phyloP scores from a whole-genome alignment of 2,888 invertebrate species.

The Pyralis farinalis region DNA sequence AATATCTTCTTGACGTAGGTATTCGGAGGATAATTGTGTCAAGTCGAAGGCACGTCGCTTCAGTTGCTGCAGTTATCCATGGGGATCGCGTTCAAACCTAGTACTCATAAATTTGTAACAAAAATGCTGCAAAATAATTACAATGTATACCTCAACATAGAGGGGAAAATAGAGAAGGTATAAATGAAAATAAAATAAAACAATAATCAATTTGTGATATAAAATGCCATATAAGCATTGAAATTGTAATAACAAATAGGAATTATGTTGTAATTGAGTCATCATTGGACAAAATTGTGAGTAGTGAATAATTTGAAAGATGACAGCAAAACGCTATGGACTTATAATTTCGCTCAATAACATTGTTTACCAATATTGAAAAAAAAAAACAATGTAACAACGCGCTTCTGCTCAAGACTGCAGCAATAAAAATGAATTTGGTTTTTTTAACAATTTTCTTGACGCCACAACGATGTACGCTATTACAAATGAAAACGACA shows the following conservation, averaged over 20 bases:
- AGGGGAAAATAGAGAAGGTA: not conserved
- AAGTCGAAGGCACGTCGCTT: not conserved
- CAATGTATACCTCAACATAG: not conserved
- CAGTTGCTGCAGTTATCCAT: not conserved
- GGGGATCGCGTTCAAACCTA: constrained; percentile 3
- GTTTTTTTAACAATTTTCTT: too few relatives aligned
- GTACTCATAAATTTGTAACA: not conserved
- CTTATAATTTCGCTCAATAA: too few relatives aligned
- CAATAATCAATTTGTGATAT: not conserved
- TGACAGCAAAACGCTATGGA: too few relatives aligned
- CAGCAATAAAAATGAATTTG: too few relatives aligned
- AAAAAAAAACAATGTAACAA: too few relatives aligned
- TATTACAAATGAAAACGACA: too few relatives aligned
- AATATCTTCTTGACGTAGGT: constrained; percentile 2
- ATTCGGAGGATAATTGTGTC: not conserved
- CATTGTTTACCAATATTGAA: too few relatives aligned
- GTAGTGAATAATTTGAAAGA: too few relatives aligned
- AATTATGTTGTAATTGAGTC: too few relatives aligned
- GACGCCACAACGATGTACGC: too few relatives aligned
- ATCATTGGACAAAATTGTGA: too few relatives aligned
- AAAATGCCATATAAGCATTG: not conserved
- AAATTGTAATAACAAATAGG: not conserved
- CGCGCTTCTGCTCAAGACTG: too few relatives aligned
- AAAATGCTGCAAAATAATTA: constrained; percentile 1
- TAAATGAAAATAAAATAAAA: not conserved